Evolutionary conservation across 2,113 vertebrate genomes (phyloP), one percentile per base, ranked within the genome.

Genomic region (Arenaria interpres): DNA sequence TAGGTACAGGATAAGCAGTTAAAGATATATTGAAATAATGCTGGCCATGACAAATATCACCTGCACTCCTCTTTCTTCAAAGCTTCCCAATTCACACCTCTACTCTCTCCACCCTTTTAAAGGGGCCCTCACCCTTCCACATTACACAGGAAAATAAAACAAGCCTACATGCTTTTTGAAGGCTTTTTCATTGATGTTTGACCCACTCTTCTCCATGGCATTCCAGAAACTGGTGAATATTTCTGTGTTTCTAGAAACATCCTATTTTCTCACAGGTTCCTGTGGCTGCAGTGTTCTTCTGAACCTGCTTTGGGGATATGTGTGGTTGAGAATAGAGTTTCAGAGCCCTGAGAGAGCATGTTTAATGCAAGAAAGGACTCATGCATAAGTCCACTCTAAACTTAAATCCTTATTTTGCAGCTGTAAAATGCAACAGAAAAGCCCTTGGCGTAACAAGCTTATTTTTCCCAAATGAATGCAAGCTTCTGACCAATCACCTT

Each of bases 321-420:
- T 39, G 25, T 30, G 51, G 5, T 20, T 68, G 43, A 78, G 35
- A 87, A 90, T 1, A 74, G 25, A 66, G 17, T 75, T 68, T 30
- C 35, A 54, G 4, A 10, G 9, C 33, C 62, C 43, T 43, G 18
- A 68, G 30, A 60, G 35, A 81, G 27, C 3, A 48, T 1, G 9
- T 25, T 87, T 81, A 75, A 51, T 39, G 27, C 24, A 66, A 79
- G 45, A 69, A 89, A 75, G 33, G 50, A 63, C 41, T 83, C 21
- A 27, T 14, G 9, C 11, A 9, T 59, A 54, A 75, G 20, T 66
- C 33, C 15, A 7, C 9, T 85, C 71, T 90, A 63, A 89, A 87
- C 27, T 77, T 75, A 68, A 95, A 57, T 75, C 33, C 32, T 93
- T 89, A 78, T 89, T 93, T 92, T 87, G 39, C 45, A 78, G 48